Evolutionary conservation across 2,113 vertebrate genomes (phyloP), one percentile per base, ranked within the genome.

Genomic region (Zosterops lateralis): DNA sequence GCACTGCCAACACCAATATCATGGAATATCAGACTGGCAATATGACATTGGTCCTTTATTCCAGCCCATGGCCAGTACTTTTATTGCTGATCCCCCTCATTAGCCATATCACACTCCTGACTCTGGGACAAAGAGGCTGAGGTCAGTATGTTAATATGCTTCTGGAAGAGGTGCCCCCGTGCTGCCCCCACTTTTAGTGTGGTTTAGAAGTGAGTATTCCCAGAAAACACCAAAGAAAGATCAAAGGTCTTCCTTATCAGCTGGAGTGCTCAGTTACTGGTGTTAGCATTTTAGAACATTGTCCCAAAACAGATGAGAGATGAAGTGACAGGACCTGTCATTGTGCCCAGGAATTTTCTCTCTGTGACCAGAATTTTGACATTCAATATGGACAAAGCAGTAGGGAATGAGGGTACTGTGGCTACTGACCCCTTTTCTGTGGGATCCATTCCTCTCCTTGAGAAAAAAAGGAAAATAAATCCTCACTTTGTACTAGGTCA

Each of bases 231-330:
- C 48, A 66, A 76, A 75, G 57, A 64, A 75, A 87, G 21, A 90
- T 84, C 74, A 76, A 77, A 90, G 32, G 28, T 89, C 75, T 77
- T 83, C 15, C 38, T 88, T 92, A 91, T 88, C 89, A 88, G 51
- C 64, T 90, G 64, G 60, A 83, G 48, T 14, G n/a, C 66, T 70
- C 0, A 0, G 31, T 67, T 75, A 34, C 17, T 85, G 83, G 64
- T 48, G 60, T 85, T 78, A 74, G 47, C 34, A 34, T 76, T 87
- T 93, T 84, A 42, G 53, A 73, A 57, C 17, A 44, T 57, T 88
- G 51, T 57, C 20, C 60, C 56, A 74, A 25, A 28, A 81, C 12
- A 88, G 56, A 73, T 44, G 75, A 83, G 68, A 53, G 31, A 80
- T 74, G 56, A 90, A 91, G 68, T 61, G 81, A 82, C 62, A 77